Base-by-base conservation (phyloP, 2,888 invertebrate genomes). In the Ceriagrion tenellum region DNA sequence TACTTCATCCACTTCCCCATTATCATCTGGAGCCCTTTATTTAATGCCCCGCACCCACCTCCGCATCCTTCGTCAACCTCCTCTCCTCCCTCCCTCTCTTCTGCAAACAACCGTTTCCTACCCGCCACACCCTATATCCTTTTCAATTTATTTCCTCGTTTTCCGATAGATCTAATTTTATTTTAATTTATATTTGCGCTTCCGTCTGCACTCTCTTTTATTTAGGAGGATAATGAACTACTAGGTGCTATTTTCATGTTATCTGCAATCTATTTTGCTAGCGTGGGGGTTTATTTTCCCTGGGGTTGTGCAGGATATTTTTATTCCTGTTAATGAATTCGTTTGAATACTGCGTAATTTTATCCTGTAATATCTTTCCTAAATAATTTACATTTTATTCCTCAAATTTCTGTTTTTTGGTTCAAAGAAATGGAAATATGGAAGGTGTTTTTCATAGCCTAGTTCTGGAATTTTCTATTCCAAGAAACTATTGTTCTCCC, bases 131-230 rank as follows among this genome's bases (percentile, higher is more conserved):
- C 47, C 47, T 47, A 2, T 8, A 47, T 47, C 47, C 81, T n/a
- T 81, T 81, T 35, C 81, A 30, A 81, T 81, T 81, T 81, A 81
- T 81, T 81, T 81, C 35, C 81, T 81, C 35, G 81, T 81, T 81
- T 81, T 35, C 81, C 81, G 35, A 81, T 35, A 35, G 81, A 18
- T 30, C 81, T 35, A 81, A 81, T 81, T 81, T 81, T 35, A 81
- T 81, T 81, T 81, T 81, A 30, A 81, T 81, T 81, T 81, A 81
- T 81, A 18, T 35, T 26, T 81, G 30, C 81, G 35, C 30, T 35
- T n/a, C 30, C 3, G 35, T 35, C 81, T 30, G 13, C 26, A 6
- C 12, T 81, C 81, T 81, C 26, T 35, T 81, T 81, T 35, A 81
- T 81, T 81, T 81, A 13, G 81, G 35, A 81, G 81, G 30, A 35